Evolutionary conservation across 2,797 vertebrate genomes (phyloP), one percentile per base, ranked within the genome.

Genomic region (Knipowitschia caucasica): DNA sequence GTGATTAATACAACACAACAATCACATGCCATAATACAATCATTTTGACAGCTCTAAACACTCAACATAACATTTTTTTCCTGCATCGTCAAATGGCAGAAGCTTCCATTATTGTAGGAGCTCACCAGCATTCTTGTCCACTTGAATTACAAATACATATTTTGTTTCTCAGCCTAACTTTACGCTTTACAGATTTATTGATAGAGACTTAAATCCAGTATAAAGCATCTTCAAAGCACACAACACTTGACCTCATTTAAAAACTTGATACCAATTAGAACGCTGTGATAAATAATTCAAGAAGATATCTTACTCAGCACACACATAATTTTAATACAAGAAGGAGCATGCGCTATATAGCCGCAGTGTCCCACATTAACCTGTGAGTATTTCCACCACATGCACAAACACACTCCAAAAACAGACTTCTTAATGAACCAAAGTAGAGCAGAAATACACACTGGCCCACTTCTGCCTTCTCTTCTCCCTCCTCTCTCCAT

Each of bases 221-320:
- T 75, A 76, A 82, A 80, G 69, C 81, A 78, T 77, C 79, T 84
- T 77, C 80, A 83, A 81, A 83, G 80, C 70, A 72, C 81, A 18
- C 26, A 86, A 85, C 85, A 88, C 88, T 91, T 92, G 90, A 91
- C 91, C 90, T 89, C 88, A 88, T 91, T 92, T 92, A 91, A 89
- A 89, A 88, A 88, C 87, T 90, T 90, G 86, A 89, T 90, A 88
- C 87, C 88, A 90, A 91, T 92, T 92, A 91, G 88, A 81, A 85
- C 84, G 84, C 85, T 90, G 83, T 85, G 77, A 59, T 92, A 90
- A 91, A 91, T 91, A 89, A 91, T 91, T 91, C 75, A 92, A 67
- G 60, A 53, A 62, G 68, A 72, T 71, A 73, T 73, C 77, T 66
- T 53, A 67, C 75, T 78, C 46, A 49, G 76, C 75, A 61, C 74